Evolutionary conservation across 64 coral and sea anemone genomes (phyloP).

Genomic region (Porites lutea): DNA sequence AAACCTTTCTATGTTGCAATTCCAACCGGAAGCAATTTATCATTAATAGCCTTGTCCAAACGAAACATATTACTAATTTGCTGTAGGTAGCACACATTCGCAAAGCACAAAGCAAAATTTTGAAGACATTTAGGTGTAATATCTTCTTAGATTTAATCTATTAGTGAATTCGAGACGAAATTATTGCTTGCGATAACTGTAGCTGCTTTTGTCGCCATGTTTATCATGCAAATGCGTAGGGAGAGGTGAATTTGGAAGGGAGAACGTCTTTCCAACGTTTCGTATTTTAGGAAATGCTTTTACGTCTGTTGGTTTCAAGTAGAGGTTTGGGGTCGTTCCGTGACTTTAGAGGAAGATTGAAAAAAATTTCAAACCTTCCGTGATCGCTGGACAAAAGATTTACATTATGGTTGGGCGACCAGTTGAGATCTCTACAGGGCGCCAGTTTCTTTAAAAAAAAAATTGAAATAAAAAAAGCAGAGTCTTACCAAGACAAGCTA

Average conservation of each 20-base stretch:
- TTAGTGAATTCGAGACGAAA: too few relatives aligned
- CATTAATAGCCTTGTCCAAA: background rate
- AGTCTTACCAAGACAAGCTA: background rate
- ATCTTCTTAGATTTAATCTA: too few relatives aligned
- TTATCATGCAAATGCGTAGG: background rate
- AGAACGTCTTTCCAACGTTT: background rate
- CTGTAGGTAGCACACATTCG: too few relatives aligned
- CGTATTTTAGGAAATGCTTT: background rate
- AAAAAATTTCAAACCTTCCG: background rate
- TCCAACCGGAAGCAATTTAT: conserved; percentile 1
- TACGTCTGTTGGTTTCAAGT: background rate
- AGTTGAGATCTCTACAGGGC: conserved; percentile 9
- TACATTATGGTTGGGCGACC: conserved; percentile 11
- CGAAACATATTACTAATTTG: background rate
- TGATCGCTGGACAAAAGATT: conserved; percentile 41
- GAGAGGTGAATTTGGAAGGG: background rate
- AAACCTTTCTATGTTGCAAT: conserved; percentile 23
- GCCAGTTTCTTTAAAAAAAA: background rate
- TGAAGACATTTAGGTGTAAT: too few relatives aligned
- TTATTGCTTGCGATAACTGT: too few relatives aligned
- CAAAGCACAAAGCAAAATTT: too few relatives aligned
- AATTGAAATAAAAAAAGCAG: background rate
- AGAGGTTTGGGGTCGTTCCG: background rate
- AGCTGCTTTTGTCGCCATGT: background rate
- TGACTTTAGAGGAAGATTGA: background rate